A percentile compares a stretch with the other conserved stretches of the same genome.
These are phyloP conservation scores for Masnerella sp. DNA, from an alignment of 2,888 invertebrate species.

Conservation along the genomic window DNA sequence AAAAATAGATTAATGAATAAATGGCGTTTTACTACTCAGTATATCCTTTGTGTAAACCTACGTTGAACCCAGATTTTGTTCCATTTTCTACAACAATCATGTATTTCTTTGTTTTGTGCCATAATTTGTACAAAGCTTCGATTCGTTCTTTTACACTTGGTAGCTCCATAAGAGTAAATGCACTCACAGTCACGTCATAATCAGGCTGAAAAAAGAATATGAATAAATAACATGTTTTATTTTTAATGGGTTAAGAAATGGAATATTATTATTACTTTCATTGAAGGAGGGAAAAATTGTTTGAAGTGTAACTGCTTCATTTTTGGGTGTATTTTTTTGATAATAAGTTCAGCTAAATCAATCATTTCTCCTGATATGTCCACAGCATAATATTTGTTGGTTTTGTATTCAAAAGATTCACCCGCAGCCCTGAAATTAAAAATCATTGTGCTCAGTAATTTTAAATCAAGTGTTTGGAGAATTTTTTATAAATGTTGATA, in stretches of 20 bases:
- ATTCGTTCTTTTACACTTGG: slow-evolving; percentile 83
- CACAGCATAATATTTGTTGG: slow-evolving; percentile 91
- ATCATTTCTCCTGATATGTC: slow-evolving; percentile 91
- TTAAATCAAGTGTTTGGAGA: background rate
- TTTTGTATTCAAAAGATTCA: slow-evolving; percentile 83
- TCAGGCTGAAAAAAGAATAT: slow-evolving; percentile 78
- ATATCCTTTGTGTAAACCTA: too few relatives aligned
- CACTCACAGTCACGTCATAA: slow-evolving; percentile 89
- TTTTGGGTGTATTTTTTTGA: slow-evolving; percentile 81
- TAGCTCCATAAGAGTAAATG: slow-evolving; percentile 89
- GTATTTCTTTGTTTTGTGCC: slow-evolving; percentile 91
- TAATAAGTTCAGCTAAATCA: slow-evolving; percentile 85
- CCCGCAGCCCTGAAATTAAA: slow-evolving; percentile 83
- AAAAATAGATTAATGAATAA: too few relatives aligned
- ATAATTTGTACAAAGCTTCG: slow-evolving; percentile 86
- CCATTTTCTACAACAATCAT: slow-evolving; percentile 92
- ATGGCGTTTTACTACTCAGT: background rate
- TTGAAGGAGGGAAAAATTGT: slow-evolving; percentile 87
- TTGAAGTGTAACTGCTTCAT: slow-evolving; percentile 84
- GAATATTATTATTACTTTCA: too few relatives aligned
- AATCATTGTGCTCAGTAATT: slow-evolving; percentile 7
- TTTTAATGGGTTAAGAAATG: background rate
- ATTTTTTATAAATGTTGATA: background rate
- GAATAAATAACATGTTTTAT: background rate
- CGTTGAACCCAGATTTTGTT: slow-evolving; percentile 87